Evolutionary conservation across 2,888 invertebrate species (phyloP), one percentile per base, ranked within the genome.

Genomic region (Caenorhabditis uteleia): DNA sequence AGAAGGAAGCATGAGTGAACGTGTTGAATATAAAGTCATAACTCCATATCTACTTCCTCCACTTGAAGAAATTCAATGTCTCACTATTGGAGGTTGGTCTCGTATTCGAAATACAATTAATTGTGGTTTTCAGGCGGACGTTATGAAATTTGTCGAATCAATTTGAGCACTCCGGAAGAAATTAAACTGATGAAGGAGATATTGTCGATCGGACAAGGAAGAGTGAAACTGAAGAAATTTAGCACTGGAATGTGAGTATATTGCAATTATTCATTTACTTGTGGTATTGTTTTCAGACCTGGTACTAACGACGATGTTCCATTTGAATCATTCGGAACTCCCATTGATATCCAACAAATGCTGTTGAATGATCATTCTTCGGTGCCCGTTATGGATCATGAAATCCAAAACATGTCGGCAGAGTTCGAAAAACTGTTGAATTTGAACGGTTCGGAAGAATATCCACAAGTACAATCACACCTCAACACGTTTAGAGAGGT

Each of bases 31-130:
- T 51, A 40, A 34, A 10, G 42, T 45, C 8, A 55, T 23, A 27
- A 54, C 68, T 8, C 77, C 77, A 5, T 49, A 27, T 20, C 50
- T 77, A n/a, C 50, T 74, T 0, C 77, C 77, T 6, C 68, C 70
- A 1, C 46, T 77, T 21, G 69, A 75, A 29, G 50, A 53, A 10
- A 55, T 77, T 6, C 21, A 46, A 12, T 59, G 43, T 5, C 39
- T 70, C 31, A 59, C 56, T 7, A 40, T 70, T 10, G 67, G 67
- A 16, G 70, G n/a, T n/a, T n/a, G n/a, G n/a, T n/a, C n/a, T n/a
- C n/a, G n/a, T n/a, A n/a, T n/a, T n/a, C n/a, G n/a, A n/a, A n/a
- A n/a, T n/a, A n/a, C n/a, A n/a, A n/a, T n/a, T n/a, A n/a, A n/a
- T n/a, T n/a, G n/a, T n/a, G n/a, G n/a, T n/a, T n/a, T n/a, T n/a